Evolutionary conservation across 2,113 vertebrate genomes (phyloP), one percentile per base, ranked within the genome.

Genomic region (Poicephalus meyeri): DNA sequence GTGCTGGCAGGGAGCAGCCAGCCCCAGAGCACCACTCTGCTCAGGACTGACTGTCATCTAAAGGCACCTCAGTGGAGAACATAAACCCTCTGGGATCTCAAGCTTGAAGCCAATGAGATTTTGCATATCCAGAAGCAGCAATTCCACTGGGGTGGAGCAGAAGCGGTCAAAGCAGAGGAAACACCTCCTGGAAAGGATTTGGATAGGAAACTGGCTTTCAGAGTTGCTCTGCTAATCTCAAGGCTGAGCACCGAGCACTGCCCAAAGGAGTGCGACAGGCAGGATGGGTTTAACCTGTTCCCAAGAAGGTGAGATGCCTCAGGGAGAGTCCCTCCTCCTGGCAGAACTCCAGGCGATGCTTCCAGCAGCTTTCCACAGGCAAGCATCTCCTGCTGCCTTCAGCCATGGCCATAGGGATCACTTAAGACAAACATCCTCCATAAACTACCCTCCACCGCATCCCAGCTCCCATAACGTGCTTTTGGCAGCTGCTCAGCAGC

Each of bases 371-470:
- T 29, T 41, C 37, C 7, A 20, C 0, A 1, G 39, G 26, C 1
- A 8, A 90, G 7, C 72, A 44, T 6, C 64, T 73, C 88, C 86
- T 17, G 2, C 73, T 25, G 49, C 72, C 50, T 21, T 16, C 55
- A 42, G 8, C 70, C 77, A 14, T 3, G 0, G 21, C 72, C 16
- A 2, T 2, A 1, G 2, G 71, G 7, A 56, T 11, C 15, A 2
- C 9, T 18, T 1, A 2, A 44, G 53, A 39, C 0, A 3, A 42
- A 4, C 68, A 52, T 18, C 37, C 37, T 35, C 31, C 50, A 4
- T 4, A 11, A 49, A 33, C 13, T 6, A 0, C 71, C 71, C 1
- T 1, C 33, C 56, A 24, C 35, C 3, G 0, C 50, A 0, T 25
- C 79, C 55, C 26, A 4, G 16, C 76, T 76, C 68, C 52, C 18